Evolutionary conservation across 2,888 invertebrate genomes (phyloP).

Genomic region (Synanthedon vespiformis): DNA sequence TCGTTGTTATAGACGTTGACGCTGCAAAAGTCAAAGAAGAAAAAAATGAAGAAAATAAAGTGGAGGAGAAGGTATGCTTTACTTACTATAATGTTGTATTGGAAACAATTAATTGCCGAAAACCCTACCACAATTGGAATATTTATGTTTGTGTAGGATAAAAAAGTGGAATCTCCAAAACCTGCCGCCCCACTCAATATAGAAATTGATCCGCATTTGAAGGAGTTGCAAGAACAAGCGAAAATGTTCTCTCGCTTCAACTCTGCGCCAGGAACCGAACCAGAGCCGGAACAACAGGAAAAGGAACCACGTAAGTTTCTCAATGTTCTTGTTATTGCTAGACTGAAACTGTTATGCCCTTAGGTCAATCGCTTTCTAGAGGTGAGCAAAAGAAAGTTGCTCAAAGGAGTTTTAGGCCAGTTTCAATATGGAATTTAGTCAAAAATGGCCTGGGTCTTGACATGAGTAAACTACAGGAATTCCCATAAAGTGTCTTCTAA

Average conservation of each 20-base stretch:
- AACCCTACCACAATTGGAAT: too few relatives aligned
- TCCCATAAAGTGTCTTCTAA: too few relatives aligned
- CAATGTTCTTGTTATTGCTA: not conserved
- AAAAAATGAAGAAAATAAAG: constrained; percentile 41
- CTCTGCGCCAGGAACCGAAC: constrained; percentile 40
- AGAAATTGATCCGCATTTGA: constrained; percentile 64
- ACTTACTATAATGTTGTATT: constrained; percentile 3
- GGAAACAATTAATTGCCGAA: too few relatives aligned
- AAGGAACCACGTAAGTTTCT: constrained; percentile 54
- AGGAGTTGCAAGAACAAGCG: constrained; percentile 66
- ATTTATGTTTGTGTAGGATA: constrained; percentile 24
- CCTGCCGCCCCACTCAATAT: constrained; percentile 56
- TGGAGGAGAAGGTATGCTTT: constrained; percentile 41
- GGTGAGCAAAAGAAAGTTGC: too few relatives aligned
- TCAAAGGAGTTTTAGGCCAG: too few relatives aligned
- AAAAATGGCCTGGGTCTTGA: too few relatives aligned
- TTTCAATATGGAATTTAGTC: too few relatives aligned
- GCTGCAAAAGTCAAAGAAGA: constrained; percentile 46
- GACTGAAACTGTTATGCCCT: not conserved
- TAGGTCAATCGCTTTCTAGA: too few relatives aligned
- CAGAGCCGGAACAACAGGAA: constrained; percentile 31
- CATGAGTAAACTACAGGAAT: too few relatives aligned
- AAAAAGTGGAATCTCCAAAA: constrained; percentile 48
- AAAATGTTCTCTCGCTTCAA: constrained; percentile 64
- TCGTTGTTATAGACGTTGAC: constrained; percentile 57